Evolutionary conservation across 2,113 vertebrate genomes (phyloP).

Genomic region (Microtus pennsylvanicus): DNA sequence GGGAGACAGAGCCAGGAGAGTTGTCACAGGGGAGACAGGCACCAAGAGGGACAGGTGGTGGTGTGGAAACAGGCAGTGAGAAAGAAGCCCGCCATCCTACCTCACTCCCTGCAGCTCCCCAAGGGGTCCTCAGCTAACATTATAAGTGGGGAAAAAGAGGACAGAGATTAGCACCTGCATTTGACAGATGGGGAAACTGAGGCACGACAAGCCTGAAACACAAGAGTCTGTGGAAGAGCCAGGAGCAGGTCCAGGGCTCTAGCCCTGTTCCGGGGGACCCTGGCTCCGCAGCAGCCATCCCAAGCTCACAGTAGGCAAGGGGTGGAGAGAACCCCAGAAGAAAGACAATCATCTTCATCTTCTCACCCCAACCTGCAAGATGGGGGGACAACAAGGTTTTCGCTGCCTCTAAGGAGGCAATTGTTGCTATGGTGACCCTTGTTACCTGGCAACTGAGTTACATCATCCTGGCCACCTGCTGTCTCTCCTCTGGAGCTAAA

Average conservation of each 20-base stretch:
- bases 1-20: neutral
- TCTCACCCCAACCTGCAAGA: neutral
- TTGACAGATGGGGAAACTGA: neutral
- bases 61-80: fast-evolving
- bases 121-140: neutral
- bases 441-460: slow-evolving; percentile 79
- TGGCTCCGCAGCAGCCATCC: neutral
- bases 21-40: neutral
- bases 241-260: fast-evolving
- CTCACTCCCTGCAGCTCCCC: neutral
- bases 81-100: neutral
- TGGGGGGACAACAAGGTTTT: neutral
- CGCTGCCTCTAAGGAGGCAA: slow-evolving; percentile 39
- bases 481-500: slow-evolving; percentile 4
- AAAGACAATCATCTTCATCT: fast-evolving
- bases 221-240: neutral
- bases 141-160: neutral
- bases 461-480: slow-evolving; percentile 70
- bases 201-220: neutral
- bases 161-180: fast-evolving
- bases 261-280: fast-evolving
- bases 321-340: too few relatives aligned
- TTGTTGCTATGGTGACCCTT: slow-evolving; percentile 68
- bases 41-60: fast-evolving
- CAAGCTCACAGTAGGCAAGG: neutral